Evolutionary conservation across 2,113 vertebrate genomes (phyloP), one percentile per base, ranked within the genome.

Genomic region (Corythaixoides concolor): DNA sequence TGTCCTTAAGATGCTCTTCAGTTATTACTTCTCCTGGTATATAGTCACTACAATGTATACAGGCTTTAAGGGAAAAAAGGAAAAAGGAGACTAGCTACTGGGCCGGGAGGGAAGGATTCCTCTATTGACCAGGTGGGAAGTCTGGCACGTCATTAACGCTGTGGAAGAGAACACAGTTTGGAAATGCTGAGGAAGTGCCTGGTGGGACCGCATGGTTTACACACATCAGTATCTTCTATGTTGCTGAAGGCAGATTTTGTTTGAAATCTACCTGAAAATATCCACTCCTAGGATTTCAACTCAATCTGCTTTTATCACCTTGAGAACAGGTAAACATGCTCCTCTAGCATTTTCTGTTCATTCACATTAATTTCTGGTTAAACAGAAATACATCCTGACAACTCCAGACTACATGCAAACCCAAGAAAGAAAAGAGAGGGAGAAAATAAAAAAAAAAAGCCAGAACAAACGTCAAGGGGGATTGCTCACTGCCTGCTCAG

Each of bases 291-390:
- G 74, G 86, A 95, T 77, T 97, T 96, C 58, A 63, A 39, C 52
- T 82, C 84, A 80, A 60, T 76, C 87, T 95, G 87, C 52, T 95
- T 85, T 95, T 88, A 88, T 75, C 87, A 93, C 80, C 92, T 93
- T 93, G 67, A 35, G 90, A 94, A 47, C 83, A 97, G 49, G 69
- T 88, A 91, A 92, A 87, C 70, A 79, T 56, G 55, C 26, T 95
- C 33, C 82, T 77, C 62, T n/a, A 63, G 76, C 70, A 55, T 63
- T 91, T 94, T 59, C 88, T 90, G 82, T 76, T 90, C 43, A 41
- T 60, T 85, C 64, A 56, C n/a, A 78, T 88, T 82, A 73, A 6
- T 77, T 72, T 77, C 82, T 47, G 12, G 15, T 73, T 59, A 72
- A 88, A 80, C 33, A 66, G 23, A 95, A 86, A 95, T 73, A 55